Conservation (phyloP, 2,113 vertebrate species). For the Martes martes region DNA sequence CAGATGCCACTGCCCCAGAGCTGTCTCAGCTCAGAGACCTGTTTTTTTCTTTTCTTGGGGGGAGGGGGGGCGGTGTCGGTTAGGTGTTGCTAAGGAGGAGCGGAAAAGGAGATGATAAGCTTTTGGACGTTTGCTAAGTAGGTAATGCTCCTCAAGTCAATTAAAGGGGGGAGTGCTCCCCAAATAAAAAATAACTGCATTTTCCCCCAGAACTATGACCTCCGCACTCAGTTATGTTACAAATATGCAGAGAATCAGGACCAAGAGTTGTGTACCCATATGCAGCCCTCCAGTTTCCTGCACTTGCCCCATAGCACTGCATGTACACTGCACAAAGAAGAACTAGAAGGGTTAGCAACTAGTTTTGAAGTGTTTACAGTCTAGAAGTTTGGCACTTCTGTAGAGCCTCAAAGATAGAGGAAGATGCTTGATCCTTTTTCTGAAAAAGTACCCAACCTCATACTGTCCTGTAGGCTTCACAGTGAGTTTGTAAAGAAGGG, state of each 20-base stretch:
- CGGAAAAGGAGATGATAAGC: background rate
- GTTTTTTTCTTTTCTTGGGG: background rate
- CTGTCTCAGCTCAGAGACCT: background rate
- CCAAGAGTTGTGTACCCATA: background rate
- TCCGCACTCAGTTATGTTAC: conserved; percentile 1
- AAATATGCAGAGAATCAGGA: conserved; percentile 59
- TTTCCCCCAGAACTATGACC: conserved; percentile 33
- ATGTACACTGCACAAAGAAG: background rate
- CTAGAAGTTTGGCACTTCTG: conserved; percentile 35
- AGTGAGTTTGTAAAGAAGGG: background rate
- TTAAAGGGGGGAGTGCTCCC: background rate
- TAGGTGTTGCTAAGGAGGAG: background rate
- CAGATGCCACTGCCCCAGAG: background rate
- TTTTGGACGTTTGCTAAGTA: background rate
- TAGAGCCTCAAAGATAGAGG: background rate
- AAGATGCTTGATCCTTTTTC: background rate
- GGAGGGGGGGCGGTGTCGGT: rapidly evolving
- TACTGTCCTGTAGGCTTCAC: background rate
- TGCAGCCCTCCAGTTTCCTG: background rate
- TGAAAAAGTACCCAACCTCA: background rate
- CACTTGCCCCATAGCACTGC: background rate
- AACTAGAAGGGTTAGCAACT: background rate
- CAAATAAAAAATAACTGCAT: background rate
- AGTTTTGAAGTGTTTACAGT: conserved; percentile 50
- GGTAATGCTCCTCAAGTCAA: background rate